Conservation (phyloP, 2,888 invertebrate genomes). For the Lordiphosa fenestrarum region DNA sequence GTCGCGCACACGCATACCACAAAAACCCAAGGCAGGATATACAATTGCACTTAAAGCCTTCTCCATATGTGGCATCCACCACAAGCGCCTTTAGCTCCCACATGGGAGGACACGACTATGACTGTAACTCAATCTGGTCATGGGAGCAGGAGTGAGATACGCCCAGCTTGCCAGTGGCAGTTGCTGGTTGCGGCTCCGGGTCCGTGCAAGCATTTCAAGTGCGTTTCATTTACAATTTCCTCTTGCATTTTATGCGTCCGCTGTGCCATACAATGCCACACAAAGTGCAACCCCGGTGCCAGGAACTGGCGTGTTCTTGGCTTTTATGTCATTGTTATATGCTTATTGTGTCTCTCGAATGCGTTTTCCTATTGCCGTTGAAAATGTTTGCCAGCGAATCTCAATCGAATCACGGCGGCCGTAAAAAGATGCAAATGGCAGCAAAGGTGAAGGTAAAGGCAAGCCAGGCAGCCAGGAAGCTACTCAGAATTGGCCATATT, state of each 20-base stretch:
- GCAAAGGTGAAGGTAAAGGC: slow-evolving; percentile 24
- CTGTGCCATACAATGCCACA: slow-evolving; percentile 48
- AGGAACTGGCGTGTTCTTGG: slow-evolving; percentile 48
- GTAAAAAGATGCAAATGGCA: slow-evolving; percentile 65
- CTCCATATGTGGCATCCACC: slow-evolving; percentile 53
- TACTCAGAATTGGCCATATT: not conserved
- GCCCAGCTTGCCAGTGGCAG: slow-evolving; percentile 15
- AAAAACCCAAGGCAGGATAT: slow-evolving; percentile 54
- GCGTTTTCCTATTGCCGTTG: slow-evolving; percentile 28
- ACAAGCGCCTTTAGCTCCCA: slow-evolving; percentile 22
- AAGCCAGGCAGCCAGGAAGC: slow-evolving; percentile 16
- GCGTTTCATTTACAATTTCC: slow-evolving; percentile 74
- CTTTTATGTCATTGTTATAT: slow-evolving; percentile 66
- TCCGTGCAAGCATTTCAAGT: slow-evolving; percentile 59
- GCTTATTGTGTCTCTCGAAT: slow-evolving; percentile 55
- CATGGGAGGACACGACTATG: slow-evolving; percentile 34
- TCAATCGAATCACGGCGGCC: slow-evolving; percentile 66
- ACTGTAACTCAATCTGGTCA: slow-evolving; percentile 58
- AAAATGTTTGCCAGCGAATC: slow-evolving; percentile 38
- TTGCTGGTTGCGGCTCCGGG: slow-evolving; percentile 28
- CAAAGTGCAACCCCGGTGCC: slow-evolving; percentile 29
- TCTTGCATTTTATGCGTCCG: slow-evolving; percentile 62
- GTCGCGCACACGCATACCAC: slow-evolving; percentile 47
- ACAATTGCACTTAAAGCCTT: slow-evolving; percentile 71
- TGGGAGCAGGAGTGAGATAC: slow-evolving; percentile 5